Base-by-base conservation (phyloP, 2,888 invertebrate genomes). In the Dastarcus helophoroides region DNA sequence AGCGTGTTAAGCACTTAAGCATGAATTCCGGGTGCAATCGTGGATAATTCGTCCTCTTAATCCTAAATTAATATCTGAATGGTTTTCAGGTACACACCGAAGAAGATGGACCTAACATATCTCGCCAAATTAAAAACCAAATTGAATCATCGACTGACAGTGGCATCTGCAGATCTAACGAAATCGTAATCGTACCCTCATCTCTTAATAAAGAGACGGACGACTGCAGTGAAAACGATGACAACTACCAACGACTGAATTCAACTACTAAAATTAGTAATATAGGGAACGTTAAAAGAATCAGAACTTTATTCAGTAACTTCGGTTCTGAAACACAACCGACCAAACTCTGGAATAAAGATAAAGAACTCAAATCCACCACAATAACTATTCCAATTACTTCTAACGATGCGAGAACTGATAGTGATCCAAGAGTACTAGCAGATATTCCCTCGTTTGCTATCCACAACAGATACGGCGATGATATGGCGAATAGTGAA, bases 121-220 rank as follows among this genome's bases (percentile, higher is more conserved):
- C 55, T 4, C 41, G 46, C 27, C 68, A 65, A 43, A 66, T 64
- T 33, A 67, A 65, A 40, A 56, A 66, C 38, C 66, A 72, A 2
- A 73, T 77, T 49, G 79, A 80, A 52, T 77, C 79, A n/a, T 81
- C 80, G 3, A 81, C 79, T 2, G 81, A 81, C 45, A 81, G 81
- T 47, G 81, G 81, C 0, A 71, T 81, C 44, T 80, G 79, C 39
- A 71, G 77, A 47, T 81, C 80, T 1, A 69, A 74, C 11, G 80
- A 81, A 62, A 61, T 77, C 24, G 70, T 76, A 22, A 39, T 66
- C 13, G 41, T 43, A 13, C 50, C 51, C 25, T 40, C 49, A 4
- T 36, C 41, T 10, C 36, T 36, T 3, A 48, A 42, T 31, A 25
- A 36, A 13, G 39, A 42, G 26, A 29, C 30, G 14, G 35, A 25